Conservation (phyloP, 2,888 invertebrate genomes). For the Eupeodes luniger region DNA sequence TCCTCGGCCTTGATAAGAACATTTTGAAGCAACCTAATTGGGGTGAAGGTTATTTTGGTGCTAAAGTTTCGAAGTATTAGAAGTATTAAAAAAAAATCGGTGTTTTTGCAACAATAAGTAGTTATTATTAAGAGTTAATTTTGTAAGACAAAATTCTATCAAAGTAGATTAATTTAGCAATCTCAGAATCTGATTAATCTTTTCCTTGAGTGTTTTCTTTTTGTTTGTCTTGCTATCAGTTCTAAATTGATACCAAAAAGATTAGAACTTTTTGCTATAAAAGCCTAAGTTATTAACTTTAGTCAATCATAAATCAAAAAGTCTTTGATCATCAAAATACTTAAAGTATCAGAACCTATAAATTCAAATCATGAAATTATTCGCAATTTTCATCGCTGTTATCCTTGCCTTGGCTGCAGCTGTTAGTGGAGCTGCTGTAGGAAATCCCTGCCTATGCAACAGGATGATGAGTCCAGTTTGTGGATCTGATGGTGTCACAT, state of each 20-base stretch:
- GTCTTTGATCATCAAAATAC: neutral
- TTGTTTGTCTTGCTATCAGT: neutral
- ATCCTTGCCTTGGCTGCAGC: conserved; percentile 47
- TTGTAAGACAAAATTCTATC: too few relatives aligned
- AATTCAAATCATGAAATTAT: conserved; percentile 49
- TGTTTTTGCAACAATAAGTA: too few relatives aligned
- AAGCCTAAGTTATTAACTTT: conserved; percentile 2
- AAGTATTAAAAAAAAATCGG: too few relatives aligned
- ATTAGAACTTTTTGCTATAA: conserved; percentile 23
- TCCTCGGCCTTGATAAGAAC: too few relatives aligned
- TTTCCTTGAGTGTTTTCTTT: neutral
- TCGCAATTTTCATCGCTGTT: conserved; percentile 58
- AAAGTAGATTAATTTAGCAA: too few relatives aligned
- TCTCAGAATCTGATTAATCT: too few relatives aligned
- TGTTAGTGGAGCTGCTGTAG: conserved; percentile 31
- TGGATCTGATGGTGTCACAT: conserved; percentile 24
- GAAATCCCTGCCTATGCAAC: neutral
- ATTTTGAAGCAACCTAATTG: too few relatives aligned
- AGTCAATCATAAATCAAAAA: neutral
- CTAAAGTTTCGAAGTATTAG: too few relatives aligned
- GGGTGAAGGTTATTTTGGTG: too few relatives aligned
- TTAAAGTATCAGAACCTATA: neutral
- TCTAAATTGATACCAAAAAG: neutral
- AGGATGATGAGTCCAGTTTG: conserved; percentile 25
- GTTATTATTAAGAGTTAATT: too few relatives aligned